phyloP scores from a whole-genome alignment of 2,113 vertebrate species.

The Cettia cetti region DNA sequence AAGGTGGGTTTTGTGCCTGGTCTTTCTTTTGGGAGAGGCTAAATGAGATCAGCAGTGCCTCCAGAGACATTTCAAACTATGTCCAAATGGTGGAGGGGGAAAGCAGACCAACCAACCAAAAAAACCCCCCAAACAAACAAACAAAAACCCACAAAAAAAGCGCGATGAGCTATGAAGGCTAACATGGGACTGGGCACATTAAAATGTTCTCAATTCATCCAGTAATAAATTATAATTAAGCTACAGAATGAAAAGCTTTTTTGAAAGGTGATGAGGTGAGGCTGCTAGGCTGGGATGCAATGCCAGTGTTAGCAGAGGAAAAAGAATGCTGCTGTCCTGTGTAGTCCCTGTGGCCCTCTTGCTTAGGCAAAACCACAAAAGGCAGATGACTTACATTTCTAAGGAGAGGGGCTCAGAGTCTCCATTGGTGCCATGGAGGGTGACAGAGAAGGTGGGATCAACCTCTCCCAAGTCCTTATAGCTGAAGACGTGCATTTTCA shows the following conservation, averaged over 20 bases:
- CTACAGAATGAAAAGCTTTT: background rate
- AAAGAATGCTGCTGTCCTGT: background rate
- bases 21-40: background rate
- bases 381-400: constrained; percentile 81
- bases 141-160: background rate
- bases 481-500: constrained; percentile 97
- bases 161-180: background rate
- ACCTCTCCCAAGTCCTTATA: constrained; percentile 72
- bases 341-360: background rate
- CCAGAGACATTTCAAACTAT: background rate
- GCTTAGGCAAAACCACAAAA: background rate
- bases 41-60: background rate
- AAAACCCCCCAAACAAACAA: too few species aligned
- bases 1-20: background rate
- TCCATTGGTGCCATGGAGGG: constrained; percentile 78
- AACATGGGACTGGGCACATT: background rate
- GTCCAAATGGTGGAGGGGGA: background rate
- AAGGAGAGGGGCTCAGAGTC: constrained; percentile 79
- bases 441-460: constrained; percentile 83
- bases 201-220: background rate
- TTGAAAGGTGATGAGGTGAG: background rate
- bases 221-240: background rate
- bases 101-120: background rate
- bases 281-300: background rate
- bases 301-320: background rate